A percentile compares a stretch with the other conserved stretches of the same genome.
Evolutionary conservation across 2,888 invertebrate genomes (phyloP).

Genomic region (Scaptomyza caliginosa): DNA sequence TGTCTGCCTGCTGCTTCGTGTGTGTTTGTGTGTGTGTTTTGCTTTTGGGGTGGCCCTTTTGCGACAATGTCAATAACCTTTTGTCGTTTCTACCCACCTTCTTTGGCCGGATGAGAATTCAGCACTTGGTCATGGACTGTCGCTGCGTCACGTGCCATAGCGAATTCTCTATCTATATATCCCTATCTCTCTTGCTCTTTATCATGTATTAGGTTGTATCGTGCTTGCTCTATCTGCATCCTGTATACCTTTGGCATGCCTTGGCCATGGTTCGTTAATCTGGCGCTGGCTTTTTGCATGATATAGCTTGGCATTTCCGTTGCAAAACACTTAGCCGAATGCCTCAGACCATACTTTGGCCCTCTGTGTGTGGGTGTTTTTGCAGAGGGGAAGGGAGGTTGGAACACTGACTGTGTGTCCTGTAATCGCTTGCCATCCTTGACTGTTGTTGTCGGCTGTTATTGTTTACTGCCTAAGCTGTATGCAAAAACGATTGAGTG

Average conservation of each 20-base stretch:
- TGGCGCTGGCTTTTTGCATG: constrained; percentile 77
- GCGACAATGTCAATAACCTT: constrained; percentile 77
- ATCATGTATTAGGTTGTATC: neutral
- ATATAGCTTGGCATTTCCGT: constrained; percentile 77
- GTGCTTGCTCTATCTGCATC: constrained; percentile 36
- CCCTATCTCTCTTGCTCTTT: constrained; percentile 10
- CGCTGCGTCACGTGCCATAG: constrained; percentile 72
- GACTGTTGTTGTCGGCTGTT: constrained; percentile 62
- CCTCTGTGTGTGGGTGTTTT: neutral
- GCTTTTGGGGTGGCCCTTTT: constrained; percentile 5
- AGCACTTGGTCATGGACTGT: constrained; percentile 79
- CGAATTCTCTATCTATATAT: constrained; percentile 41
- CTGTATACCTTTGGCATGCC: constrained; percentile 65
- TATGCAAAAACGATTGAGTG: constrained; percentile 22
- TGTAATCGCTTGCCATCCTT: constrained; percentile 66
- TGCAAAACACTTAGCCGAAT: constrained; percentile 75
- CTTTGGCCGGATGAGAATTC: constrained; percentile 67
- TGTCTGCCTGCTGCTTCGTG: constrained; percentile 42
- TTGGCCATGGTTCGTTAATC: constrained; percentile 78
- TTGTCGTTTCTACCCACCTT: constrained; percentile 41
- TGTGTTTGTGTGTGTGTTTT: constrained; percentile 6
- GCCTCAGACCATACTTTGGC: constrained; percentile 12
- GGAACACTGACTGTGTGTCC: constrained; percentile 49
- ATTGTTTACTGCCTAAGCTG: constrained; percentile 66
- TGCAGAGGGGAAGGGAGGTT: no score